Evolutionary conservation across 1,140 invertebrate species (phyloP).

Genomic region (Daktulosphaira vitifoliae): DNA sequence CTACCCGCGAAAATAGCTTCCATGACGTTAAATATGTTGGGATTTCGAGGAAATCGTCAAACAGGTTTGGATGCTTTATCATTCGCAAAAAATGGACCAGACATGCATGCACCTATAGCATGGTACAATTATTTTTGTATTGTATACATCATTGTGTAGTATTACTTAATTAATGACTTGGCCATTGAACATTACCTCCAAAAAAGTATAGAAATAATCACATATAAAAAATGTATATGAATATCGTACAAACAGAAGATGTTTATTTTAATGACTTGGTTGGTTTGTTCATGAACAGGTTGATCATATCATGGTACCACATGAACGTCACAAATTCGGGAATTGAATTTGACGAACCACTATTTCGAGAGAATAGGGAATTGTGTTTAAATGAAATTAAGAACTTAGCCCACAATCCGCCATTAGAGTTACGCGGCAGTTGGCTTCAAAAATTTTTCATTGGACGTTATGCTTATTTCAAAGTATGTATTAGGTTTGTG

Average conservation of each 20-base stretch:
- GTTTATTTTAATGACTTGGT: no score
- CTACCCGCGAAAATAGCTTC: not conserved
- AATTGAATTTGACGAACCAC: conserved; percentile 9
- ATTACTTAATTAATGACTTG: no score
- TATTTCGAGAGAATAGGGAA: not conserved
- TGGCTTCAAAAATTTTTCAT: not conserved
- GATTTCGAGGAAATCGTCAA: conserved; percentile 18
- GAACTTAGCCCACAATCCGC: not conserved
- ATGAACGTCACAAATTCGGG: conserved; percentile 8
- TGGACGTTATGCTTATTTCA: conserved; percentile 11
- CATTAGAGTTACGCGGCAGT: not conserved
- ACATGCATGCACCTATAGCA: conserved; percentile 15
- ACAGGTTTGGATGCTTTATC: conserved; percentile 10
- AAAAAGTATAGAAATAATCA: no score
- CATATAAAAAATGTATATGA: no score
- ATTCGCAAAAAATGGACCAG: conserved; percentile 18
- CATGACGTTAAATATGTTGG: not conserved
- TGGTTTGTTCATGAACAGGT: not conserved
- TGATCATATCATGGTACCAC: conserved; percentile 6
- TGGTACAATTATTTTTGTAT: conserved; percentile 8
- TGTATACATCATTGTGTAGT: no score
- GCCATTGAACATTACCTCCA: no score
- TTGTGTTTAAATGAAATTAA: not conserved
- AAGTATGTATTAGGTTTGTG: not conserved
- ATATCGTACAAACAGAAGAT: no score